These are phyloP conservation scores for Limnephilus lunatus DNA, from an alignment of 2,888 invertebrate species.

Conservation along the genomic window DNA sequence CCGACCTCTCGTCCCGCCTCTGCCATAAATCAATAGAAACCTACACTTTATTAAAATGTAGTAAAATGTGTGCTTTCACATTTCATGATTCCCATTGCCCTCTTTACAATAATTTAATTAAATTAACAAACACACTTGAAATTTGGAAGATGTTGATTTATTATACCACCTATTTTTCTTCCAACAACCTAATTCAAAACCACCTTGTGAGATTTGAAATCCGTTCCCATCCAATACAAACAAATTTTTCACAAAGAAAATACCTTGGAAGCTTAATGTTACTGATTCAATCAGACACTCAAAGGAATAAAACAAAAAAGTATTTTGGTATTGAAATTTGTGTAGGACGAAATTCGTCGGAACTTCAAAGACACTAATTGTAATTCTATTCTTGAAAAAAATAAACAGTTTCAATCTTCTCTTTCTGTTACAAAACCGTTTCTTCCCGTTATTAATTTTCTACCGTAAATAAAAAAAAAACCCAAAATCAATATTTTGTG, in stretches of 20 bases:
- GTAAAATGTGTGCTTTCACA: background rate
- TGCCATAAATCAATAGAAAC: background rate
- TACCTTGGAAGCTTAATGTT: background rate
- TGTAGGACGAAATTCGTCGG: background rate
- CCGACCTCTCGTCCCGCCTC: no score
- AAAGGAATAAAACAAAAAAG: slow-evolving; percentile 13
- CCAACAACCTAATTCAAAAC: background rate
- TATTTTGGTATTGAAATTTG: background rate
- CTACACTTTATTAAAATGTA: no score
- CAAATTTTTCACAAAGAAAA: slow-evolving; percentile 35
- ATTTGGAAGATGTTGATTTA: background rate
- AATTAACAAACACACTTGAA: background rate
- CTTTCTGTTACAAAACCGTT: background rate
- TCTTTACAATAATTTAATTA: background rate
- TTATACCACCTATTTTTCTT: background rate
- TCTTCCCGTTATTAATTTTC: background rate
- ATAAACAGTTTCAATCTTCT: slow-evolving; percentile 12
- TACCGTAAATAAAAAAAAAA: background rate
- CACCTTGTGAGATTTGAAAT: background rate
- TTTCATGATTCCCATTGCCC: background rate
- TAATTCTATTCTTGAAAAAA: slow-evolving; percentile 5
- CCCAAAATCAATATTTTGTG: background rate
- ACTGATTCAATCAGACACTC: slow-evolving; percentile 25
- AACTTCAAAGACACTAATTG: slow-evolving; percentile 33
- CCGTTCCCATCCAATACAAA: background rate